Evolutionary conservation across 1,140 invertebrate genomes (phyloP), one percentile per base, ranked within the genome.

Genomic region (Stratiolaelaps scimitus): DNA sequence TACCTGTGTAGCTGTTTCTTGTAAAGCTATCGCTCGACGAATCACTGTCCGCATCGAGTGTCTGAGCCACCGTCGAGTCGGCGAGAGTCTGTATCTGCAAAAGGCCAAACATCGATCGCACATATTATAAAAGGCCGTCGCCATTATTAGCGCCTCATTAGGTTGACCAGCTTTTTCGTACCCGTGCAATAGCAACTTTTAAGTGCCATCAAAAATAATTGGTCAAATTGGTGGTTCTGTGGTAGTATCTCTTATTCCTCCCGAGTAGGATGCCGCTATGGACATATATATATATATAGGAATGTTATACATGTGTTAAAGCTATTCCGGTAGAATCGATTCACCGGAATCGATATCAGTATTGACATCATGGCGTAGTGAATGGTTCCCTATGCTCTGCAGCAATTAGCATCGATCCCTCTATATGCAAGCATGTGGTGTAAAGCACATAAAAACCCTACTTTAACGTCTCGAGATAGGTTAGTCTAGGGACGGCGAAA

Each of bases 21-120:
- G 53, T 60, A 34, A 60, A 34, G 53, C 53, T 60, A 26, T 60
- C 53, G 20, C 26, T 60, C 26, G 26, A 29, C 2, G 53, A 60
- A 17, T 15, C 26, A 15, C 53, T 23, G 10, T 34, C 34, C 15
- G 26, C 53, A 60, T 60, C 53, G 53, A 60, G 26, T 15, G 26
- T 29, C 15, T 34, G 26, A 29, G 53, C 53, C 20, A 34, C 53
- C 23, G 53, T 60, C 34, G 53, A 60, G 10, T 60, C 53, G 34
- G 53, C 53, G 15, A 60, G 26, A 26, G 34, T 23, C 6, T 60
- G 26, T 29, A 60, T 23, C 53, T 60, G 53, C 47, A 60, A 60
- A 15, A n/a, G 4, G 34, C 10, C 4, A 40, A 40, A 60, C 17
- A 60, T 29, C 34, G 23, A 60, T 29, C 17, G 23, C 34, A 26